Evolutionary conservation across 2,797 vertebrate genomes (phyloP).

Genomic region (Spinus pinus): DNA sequence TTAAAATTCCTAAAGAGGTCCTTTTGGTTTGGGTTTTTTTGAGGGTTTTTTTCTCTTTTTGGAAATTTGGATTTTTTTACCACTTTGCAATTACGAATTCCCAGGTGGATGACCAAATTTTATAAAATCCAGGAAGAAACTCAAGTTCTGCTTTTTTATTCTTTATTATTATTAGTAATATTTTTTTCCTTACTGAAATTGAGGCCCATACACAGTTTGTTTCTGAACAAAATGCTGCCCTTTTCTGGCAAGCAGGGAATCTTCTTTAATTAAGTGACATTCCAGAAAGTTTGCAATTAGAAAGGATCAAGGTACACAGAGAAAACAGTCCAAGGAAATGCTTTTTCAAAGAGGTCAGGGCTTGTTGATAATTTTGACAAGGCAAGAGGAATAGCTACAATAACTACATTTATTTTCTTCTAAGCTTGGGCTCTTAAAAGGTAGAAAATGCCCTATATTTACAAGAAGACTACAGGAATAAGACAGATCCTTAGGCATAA

Average conservation of each 20-base stretch:
- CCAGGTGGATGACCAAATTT: neutral
- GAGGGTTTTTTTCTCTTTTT: accelerated
- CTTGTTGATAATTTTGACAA: neutral
- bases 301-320: neutral
- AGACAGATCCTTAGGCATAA: neutral
- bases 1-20: neutral
- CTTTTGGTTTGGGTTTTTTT: neutral
- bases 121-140: neutral
- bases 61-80: neutral
- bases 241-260: neutral
- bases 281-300: slow-evolving; percentile 24
- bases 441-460: neutral
- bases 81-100: neutral
- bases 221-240: neutral
- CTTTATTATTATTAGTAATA: accelerated
- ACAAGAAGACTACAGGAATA: neutral
- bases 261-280: slow-evolving; percentile 36
- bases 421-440: neutral
- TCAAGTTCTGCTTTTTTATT: neutral
- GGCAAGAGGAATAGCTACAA: neutral
- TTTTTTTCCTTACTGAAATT: neutral
- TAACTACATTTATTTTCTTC: neutral
- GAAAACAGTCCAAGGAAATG: slow-evolving; percentile 17
- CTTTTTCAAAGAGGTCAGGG: neutral
- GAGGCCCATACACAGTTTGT: neutral